phyloP scores from a whole-genome alignment of 2,888 invertebrate species.

The Seira sanloemensis region DNA sequence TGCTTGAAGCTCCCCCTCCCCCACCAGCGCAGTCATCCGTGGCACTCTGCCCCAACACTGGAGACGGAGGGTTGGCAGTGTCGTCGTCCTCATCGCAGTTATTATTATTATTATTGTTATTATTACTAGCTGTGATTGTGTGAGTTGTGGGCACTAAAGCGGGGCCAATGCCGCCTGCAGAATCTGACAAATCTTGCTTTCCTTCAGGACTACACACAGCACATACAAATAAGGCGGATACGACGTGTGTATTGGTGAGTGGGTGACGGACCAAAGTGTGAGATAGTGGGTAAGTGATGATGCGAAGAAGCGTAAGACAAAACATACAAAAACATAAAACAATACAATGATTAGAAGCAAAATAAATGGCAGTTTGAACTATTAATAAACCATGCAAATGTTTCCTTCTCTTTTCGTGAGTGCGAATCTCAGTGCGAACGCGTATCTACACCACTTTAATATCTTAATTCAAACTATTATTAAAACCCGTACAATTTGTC shows the following conservation, averaged over 20 bases:
- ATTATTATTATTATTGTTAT: slow-evolving; percentile 49
- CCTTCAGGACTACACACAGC: slow-evolving; percentile 69
- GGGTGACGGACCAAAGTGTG: slow-evolving; percentile 26
- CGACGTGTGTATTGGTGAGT: neutral
- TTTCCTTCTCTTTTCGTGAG: neutral
- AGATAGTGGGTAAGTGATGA: slow-evolving; percentile 23
- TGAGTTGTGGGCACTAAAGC: slow-evolving; percentile 52
- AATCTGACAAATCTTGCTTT: slow-evolving; percentile 69
- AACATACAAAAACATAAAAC: slow-evolving; percentile 61
- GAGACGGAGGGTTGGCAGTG: slow-evolving; percentile 22
- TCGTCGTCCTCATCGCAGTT: slow-evolving; percentile 43
- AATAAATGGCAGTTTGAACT: slow-evolving; percentile 30
- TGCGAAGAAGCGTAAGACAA: slow-evolving; percentile 49
- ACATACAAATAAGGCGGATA: slow-evolving; percentile 1
- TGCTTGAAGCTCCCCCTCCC: slow-evolving; percentile 28
- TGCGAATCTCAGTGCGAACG: neutral
- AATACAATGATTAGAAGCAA: slow-evolving; percentile 44
- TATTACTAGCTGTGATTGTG: slow-evolving; percentile 46
- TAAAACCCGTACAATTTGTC: neutral
- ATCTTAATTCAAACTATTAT: neutral
- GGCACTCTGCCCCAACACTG: slow-evolving; percentile 19
- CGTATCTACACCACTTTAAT: neutral
- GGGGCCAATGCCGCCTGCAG: slow-evolving; percentile 51
- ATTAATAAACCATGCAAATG: slow-evolving; percentile 18
- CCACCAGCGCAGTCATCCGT: slow-evolving; percentile 9